Percentiles rank a stretch among this genome's conserved stretches.
phyloP scores from a whole-genome alignment of 37 sponge, comb jelly and placozoan species.

The Sycon ciliatum region DNA sequence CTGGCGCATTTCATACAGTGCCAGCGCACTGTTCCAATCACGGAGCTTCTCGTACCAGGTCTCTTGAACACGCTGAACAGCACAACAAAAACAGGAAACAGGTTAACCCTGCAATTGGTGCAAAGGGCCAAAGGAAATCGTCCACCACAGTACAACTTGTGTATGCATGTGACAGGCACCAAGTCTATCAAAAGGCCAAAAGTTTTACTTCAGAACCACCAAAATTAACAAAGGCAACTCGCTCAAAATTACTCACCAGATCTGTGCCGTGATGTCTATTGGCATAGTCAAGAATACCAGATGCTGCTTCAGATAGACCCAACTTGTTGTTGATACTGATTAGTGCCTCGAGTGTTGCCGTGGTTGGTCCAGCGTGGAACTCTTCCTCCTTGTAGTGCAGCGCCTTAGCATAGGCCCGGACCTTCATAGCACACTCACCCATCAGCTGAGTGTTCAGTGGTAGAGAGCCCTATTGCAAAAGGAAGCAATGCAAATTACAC shows the following conservation, averaged over 20 bases:
- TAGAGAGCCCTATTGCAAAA: constrained; percentile 50
- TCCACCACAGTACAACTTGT: no score
- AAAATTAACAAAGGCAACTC: no score
- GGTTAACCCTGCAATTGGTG: no score
- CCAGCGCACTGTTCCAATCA: constrained; percentile 82
- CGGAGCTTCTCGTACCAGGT: constrained; percentile 93
- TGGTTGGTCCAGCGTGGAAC: constrained; percentile 70
- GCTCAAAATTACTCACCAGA: constrained; percentile 39
- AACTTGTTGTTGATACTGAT: constrained; percentile 95
- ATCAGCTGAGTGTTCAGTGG: constrained; percentile 61
- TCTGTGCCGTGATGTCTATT: constrained; percentile 55
- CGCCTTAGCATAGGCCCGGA: constrained; percentile 91
- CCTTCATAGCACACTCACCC: constrained; percentile 85
- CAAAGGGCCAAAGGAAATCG: no score
- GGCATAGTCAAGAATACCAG: constrained; percentile 83
- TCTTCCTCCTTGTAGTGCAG: constrained; percentile 95
- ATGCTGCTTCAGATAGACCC: constrained; percentile 88
- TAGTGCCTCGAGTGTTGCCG: constrained; percentile 64
- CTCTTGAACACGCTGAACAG: constrained; percentile 58
- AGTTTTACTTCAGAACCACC: no score
- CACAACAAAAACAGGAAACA: not conserved
- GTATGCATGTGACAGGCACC: no score
- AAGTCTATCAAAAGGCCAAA: no score
- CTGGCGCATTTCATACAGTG: constrained; percentile 60
- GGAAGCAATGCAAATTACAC: not conserved